A percentile compares a stretch with the other conserved stretches of the same genome.
Evolutionary conservation across 2,113 vertebrate genomes (phyloP).

Genomic region (Pterocles gutturalis): DNA sequence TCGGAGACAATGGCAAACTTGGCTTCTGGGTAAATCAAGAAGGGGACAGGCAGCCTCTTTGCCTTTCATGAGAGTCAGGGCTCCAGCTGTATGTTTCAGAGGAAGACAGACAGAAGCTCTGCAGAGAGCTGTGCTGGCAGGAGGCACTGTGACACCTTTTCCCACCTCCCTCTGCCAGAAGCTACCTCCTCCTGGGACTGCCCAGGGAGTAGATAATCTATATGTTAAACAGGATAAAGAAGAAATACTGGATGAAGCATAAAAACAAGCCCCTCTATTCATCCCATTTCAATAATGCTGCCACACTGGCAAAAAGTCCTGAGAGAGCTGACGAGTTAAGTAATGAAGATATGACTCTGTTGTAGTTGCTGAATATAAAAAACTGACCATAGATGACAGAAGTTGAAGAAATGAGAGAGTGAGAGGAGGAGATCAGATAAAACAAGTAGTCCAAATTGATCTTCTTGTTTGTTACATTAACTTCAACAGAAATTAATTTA

Average conservation of each 20-base stretch:
- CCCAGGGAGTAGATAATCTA: neutral
- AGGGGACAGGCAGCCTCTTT: neutral
- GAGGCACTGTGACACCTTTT: neutral
- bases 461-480: neutral
- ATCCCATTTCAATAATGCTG: neutral
- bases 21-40: neutral
- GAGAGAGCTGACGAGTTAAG: neutral
- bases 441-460: neutral
- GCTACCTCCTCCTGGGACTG: neutral
- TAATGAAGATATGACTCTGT: rapidly evolving
- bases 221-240: neutral
- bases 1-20: neutral
- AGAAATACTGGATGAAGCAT: neutral
- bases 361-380: neutral
- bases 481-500: neutral
- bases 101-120: neutral
- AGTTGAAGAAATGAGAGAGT: neutral
- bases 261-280: neutral
- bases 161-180: neutral
- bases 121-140: neutral
- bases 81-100: neutral
- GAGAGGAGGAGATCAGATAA: neutral
- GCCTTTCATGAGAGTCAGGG: neutral
- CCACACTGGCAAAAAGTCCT: neutral
- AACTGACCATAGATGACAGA: neutral